Evolutionary conservation across 2,113 vertebrate species (phyloP), one percentile per base, ranked within the genome.

Genomic region (Beaufortia kweichowensis): DNA sequence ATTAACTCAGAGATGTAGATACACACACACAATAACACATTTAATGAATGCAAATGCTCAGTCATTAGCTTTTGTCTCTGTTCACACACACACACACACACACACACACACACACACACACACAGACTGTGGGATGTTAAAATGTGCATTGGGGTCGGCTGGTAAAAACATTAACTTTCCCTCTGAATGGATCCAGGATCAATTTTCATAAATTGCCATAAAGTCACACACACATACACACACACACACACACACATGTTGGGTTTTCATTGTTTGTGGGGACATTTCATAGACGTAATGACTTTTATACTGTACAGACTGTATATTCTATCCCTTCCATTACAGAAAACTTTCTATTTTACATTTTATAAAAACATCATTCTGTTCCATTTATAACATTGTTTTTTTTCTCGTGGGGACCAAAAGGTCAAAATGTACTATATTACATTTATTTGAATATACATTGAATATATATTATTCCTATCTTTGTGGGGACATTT

Each of bases 141-240:
- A 76, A 62, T 21, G 33, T 61, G 35, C n/a, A 48, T 1, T 17
- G 75, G 41, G 61, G 33, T n/a, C 17, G 80, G 28, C 77, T 84
- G 80, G 46, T 79, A 65, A 79, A 82, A 35, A 55, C 80, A 84
- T 84, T 68, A 67, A 77, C 53, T 63, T 56, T 77, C 48, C 77
- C 64, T 41, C 69, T n/a, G 43, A 41, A 75, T 19, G 46, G 41
- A 53, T 60, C 33, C 71, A 53, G 75, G 83, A 87, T 90, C 84
- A 84, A 86, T 90, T 88, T 82, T 84, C 84, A 87, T 85, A 84
- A 79, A 87, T 84, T 78, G 72, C 64, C 77, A 72, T 4, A 21
- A 41, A 79, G 17, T 43, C 35, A 65, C 71, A 79, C 41, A 62
- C 53, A 72, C n/a, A 63, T 24, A 83, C 39, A 84, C 23, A 59